These are phyloP conservation scores for Porites australiensis DNA, from an alignment of 64 coral and sea anemone genomes.

Conservation along the genomic window DNA sequence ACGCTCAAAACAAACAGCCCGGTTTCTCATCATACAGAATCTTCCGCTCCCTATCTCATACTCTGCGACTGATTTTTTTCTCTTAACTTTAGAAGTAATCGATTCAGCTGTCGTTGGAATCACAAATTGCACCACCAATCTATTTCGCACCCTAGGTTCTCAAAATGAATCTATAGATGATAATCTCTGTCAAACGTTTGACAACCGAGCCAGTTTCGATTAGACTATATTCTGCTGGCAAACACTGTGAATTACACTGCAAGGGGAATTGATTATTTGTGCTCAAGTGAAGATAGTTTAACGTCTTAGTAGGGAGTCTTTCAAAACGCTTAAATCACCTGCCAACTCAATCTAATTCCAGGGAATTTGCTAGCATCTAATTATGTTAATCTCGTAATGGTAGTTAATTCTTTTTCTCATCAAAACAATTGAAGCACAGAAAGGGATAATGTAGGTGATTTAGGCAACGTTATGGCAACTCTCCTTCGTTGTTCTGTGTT, in stretches of 20 bases:
- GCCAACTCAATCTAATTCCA: not conserved
- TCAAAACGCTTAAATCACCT: not conserved
- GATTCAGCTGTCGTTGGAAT: not conserved
- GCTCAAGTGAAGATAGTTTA: not conserved
- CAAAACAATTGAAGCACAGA: not conserved
- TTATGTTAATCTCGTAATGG: slow-evolving; percentile 16
- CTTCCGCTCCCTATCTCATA: not conserved
- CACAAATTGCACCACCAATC: not conserved
- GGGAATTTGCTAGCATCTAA: not conserved
- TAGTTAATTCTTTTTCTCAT: too few species aligned
- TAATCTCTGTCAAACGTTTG: not conserved
- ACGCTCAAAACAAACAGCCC: not conserved
- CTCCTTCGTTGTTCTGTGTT: too few species aligned
- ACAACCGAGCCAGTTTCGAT: not conserved
- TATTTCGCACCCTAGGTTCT: not conserved
- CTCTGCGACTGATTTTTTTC: not conserved
- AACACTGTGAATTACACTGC: not conserved
- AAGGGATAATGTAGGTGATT: not conserved
- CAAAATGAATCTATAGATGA: not conserved
- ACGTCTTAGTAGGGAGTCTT: not conserved
- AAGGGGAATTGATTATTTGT: not conserved
- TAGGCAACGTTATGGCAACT: too few species aligned
- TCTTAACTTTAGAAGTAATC: not conserved
- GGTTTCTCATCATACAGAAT: not conserved
- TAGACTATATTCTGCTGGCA: too few species aligned